These are phyloP conservation scores for Drosophila nasuta DNA, from an alignment of 1,140 invertebrate species.

Conservation along the genomic window DNA sequence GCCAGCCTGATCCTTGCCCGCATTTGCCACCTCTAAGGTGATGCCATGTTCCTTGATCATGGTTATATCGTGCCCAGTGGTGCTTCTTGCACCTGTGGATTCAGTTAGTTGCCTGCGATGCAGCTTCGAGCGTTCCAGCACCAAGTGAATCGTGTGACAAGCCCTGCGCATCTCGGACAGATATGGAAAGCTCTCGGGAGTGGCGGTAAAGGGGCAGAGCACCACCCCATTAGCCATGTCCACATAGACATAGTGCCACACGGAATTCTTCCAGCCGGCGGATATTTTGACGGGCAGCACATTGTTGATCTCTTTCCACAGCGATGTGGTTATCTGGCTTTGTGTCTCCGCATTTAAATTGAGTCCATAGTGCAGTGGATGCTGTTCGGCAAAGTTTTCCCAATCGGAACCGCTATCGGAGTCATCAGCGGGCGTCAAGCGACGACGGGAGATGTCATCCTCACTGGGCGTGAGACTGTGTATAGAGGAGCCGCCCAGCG, in stretches of 20 bases:
- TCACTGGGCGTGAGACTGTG: conserved; percentile 82
- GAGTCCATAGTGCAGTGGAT: conserved; percentile 86
- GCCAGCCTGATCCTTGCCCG: conserved; percentile 20
- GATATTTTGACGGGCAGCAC: conserved; percentile 87
- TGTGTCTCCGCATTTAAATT: conserved; percentile 87
- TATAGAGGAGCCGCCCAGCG: conserved; percentile 76
- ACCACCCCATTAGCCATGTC: conserved; percentile 72
- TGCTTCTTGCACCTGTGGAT: conserved; percentile 77
- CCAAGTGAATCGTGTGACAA: conserved; percentile 89
- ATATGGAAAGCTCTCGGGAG: conserved; percentile 85
- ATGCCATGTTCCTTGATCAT: conserved; percentile 86
- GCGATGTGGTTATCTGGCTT: conserved; percentile 89
- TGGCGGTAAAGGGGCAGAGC: conserved; percentile 66
- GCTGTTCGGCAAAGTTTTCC: conserved; percentile 87
- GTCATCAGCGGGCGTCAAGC: conserved; percentile 64
- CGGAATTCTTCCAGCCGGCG: conserved; percentile 74
- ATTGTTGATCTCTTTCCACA: conserved; percentile 90
- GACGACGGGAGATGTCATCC: conserved; percentile 67
- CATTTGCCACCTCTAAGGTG: conserved; percentile 53
- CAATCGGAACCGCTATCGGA: conserved; percentile 86
- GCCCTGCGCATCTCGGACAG: conserved; percentile 88
- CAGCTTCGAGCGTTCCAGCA: conserved; percentile 88
- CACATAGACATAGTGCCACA: conserved; percentile 78
- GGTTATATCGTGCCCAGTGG: conserved; percentile 88
- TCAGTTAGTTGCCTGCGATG: conserved; percentile 87